Evolutionary conservation across 2,888 invertebrate genomes (phyloP).

Genomic region (Campopleginae sp.): DNA sequence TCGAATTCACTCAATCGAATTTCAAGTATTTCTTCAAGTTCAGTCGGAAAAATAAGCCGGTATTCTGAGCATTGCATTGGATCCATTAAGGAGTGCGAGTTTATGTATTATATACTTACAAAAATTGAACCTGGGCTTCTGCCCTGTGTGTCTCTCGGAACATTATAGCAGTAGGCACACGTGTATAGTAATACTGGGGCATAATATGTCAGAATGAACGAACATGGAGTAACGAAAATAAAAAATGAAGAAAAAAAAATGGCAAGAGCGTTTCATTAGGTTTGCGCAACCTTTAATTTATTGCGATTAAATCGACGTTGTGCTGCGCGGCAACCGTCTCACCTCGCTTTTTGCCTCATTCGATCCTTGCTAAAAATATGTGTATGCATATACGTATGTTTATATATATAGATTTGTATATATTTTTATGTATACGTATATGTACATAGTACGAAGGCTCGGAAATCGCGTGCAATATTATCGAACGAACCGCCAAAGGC

Average conservation of each 20-base stretch:
- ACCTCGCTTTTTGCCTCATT: slow-evolving; percentile 57
- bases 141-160: slow-evolving; percentile 3
- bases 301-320: slow-evolving; percentile 72
- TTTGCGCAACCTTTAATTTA: slow-evolving; percentile 76
- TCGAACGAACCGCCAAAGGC: slow-evolving; percentile 59
- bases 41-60: background rate
- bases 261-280: slow-evolving; percentile 74
- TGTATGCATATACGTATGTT: slow-evolving; percentile 14
- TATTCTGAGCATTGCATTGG: background rate
- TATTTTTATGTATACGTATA: slow-evolving; percentile 22
- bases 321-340: slow-evolving; percentile 50
- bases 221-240: slow-evolving; percentile 15
- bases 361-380: slow-evolving; percentile 53
- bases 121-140: slow-evolving; percentile 44
- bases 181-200: background rate
- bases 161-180: background rate
- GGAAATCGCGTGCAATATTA: slow-evolving; percentile 61
- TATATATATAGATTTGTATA: slow-evolving; percentile 40
- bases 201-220: slow-evolving; percentile 51
- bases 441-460: slow-evolving; percentile 34
- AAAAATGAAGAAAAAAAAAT: slow-evolving; percentile 46
- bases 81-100: slow-evolving; percentile 1
- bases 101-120: slow-evolving; percentile 19
- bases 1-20: background rate
- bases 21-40: background rate